Conservation (phyloP, 2,797 vertebrate genomes). For the Arrhamphus sclerolepis region DNA sequence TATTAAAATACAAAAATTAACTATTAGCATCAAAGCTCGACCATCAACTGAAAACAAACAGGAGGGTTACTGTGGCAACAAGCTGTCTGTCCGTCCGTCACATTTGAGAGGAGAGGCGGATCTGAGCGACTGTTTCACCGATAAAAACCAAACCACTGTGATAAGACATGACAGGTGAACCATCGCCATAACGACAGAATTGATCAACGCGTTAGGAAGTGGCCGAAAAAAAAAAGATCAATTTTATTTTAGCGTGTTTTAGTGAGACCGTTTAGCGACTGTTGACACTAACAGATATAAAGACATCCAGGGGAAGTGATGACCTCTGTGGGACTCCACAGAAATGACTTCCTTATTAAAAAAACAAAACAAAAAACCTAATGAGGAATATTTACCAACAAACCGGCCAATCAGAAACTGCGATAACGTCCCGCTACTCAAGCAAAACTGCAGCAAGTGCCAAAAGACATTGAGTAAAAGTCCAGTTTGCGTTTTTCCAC, state of each 20-base stretch:
- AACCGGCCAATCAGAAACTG: slow-evolving; percentile 5
- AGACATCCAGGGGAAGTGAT: too few relatives aligned
- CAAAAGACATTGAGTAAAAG: too few relatives aligned
- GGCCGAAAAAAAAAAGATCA: slow-evolving; percentile 1
- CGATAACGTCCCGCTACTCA: too few relatives aligned
- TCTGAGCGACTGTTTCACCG: neutral
- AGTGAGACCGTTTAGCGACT: neutral
- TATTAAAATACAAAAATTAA: slow-evolving; percentile 90
- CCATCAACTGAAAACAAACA: slow-evolving; percentile 80
- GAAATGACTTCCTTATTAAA: too few relatives aligned
- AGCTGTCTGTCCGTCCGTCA: slow-evolving; percentile 34
- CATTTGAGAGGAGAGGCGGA: neutral
- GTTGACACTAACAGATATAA: too few relatives aligned
- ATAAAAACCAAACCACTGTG: neutral
- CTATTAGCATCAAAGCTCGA: slow-evolving; percentile 73
- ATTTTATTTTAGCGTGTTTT: neutral
- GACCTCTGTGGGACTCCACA: too few relatives aligned
- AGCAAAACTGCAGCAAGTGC: too few relatives aligned
- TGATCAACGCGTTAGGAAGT: neutral
- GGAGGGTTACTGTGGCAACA: slow-evolving; percentile 73
- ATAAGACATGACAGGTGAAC: neutral
- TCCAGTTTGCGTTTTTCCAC: neutral
- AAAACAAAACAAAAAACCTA: neutral
- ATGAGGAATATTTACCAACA: neutral
- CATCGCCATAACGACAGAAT: neutral